A percentile compares a stretch with the other conserved stretches of the same genome.
Evolutionary conservation across 2,797 vertebrate species (phyloP).

Genomic region (Melanotaenia nigrans): DNA sequence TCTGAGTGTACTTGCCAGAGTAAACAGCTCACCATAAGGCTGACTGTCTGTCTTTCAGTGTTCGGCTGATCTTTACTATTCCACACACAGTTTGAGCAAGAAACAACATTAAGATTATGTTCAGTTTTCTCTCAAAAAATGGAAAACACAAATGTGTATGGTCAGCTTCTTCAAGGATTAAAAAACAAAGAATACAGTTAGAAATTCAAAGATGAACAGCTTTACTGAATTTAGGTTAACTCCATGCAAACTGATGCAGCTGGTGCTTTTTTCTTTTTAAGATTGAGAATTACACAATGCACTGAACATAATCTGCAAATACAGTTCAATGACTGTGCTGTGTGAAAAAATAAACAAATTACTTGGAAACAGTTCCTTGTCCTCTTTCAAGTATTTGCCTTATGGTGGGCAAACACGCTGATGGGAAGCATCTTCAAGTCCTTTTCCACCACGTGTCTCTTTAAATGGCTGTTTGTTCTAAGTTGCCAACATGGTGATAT

Average conservation of each 20-base stretch:
- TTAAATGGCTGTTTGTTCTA: conserved; percentile 51
- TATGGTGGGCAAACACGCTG: conserved; percentile 64
- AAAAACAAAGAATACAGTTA: not conserved
- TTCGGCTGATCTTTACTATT: conserved; percentile 15
- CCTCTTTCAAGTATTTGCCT: conserved; percentile 35
- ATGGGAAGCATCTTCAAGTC: conserved; percentile 24
- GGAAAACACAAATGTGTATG: not conserved
- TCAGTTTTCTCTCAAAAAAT: not conserved
- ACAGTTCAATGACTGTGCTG: conserved; percentile 21
- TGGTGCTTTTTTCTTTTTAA: not conserved
- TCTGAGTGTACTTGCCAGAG: conserved; percentile 65
- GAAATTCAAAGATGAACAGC: not conserved
- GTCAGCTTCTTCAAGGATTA: not conserved
- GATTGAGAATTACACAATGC: not conserved
- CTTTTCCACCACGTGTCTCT: conserved; percentile 41
- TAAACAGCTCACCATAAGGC: conserved; percentile 54
- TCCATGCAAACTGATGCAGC: conserved; percentile 6
- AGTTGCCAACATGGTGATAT: conserved; percentile 6
- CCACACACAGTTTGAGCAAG: conserved; percentile 5
- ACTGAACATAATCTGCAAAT: conserved; percentile 10
- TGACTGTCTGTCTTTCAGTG: conserved; percentile 27
- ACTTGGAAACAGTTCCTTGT: conserved; percentile 56
- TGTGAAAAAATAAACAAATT: conserved; percentile 40
- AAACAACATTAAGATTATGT: not conserved
- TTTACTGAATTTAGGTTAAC: not conserved